Percentiles rank a stretch among this genome's conserved stretches.
Conservation (phyloP, 2,113 vertebrate species). For the Synodontis membranacea region DNA sequence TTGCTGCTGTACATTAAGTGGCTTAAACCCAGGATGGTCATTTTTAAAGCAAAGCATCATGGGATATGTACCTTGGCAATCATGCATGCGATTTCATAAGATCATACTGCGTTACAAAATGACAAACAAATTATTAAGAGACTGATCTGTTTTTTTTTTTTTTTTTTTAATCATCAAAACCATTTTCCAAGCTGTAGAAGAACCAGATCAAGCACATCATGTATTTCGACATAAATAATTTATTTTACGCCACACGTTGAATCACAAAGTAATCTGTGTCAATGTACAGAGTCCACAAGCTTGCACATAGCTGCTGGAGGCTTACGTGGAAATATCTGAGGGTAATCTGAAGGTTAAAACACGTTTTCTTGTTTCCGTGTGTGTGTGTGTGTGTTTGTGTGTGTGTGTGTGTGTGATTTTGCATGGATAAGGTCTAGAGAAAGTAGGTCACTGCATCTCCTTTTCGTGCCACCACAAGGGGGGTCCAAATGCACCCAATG, state of each 20-base stretch:
- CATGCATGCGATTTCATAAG: not conserved
- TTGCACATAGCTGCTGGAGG: constrained; percentile 34
- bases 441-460: not conserved
- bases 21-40: not conserved
- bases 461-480: constrained; percentile 1
- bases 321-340: constrained; percentile 24
- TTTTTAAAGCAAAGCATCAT: constrained; percentile 47
- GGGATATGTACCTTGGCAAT: constrained; percentile 35
- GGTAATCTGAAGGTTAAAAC: not conserved
- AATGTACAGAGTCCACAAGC: constrained; percentile 45
- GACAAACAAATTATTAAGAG: not conserved
- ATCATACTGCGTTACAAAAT: not conserved
- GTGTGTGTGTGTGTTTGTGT: not conserved
- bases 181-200: not conserved
- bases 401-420: not conserved
- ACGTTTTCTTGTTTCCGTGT: not conserved
- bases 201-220: not conserved
- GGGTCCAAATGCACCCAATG: not conserved
- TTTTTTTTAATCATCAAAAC: not conserved
- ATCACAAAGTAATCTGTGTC: constrained; percentile 46
- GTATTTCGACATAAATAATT: constrained; percentile 36
- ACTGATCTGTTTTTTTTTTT: not conserved
- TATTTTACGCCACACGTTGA: constrained; percentile 44
- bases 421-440: not conserved
- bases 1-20: not conserved